Evolutionary conservation across 2,888 invertebrate species (phyloP).

Genomic region (Drosophila mimetica): DNA sequence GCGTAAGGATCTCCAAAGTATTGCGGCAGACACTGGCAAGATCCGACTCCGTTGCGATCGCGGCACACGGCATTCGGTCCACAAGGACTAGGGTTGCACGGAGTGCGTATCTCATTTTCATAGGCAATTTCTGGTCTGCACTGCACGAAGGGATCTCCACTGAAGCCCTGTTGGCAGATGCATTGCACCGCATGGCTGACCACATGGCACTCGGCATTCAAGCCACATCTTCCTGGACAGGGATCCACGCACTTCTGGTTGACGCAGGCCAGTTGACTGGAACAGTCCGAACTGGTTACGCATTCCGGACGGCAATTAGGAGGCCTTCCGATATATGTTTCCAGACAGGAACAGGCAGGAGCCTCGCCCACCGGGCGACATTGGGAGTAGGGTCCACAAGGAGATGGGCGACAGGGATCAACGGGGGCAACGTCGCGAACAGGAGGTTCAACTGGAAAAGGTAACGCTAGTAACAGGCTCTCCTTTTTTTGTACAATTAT

Average conservation of each 20-base stretch:
- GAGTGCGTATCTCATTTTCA: slow-evolving; percentile 85
- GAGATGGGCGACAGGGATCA: slow-evolving; percentile 91
- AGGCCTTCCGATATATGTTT: slow-evolving; percentile 88
- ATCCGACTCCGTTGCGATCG: slow-evolving; percentile 87
- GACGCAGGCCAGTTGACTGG: slow-evolving; percentile 89
- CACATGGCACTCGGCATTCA: slow-evolving; percentile 90
- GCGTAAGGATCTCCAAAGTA: slow-evolving; percentile 92
- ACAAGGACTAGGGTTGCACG: slow-evolving; percentile 87
- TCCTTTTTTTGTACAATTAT: background rate
- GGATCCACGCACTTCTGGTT: slow-evolving; percentile 92
- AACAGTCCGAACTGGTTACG: slow-evolving; percentile 90
- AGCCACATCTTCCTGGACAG: slow-evolving; percentile 89
- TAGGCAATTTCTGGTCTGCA: slow-evolving; percentile 84
- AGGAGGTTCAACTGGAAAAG: slow-evolving; percentile 83
- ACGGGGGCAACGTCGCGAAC: slow-evolving; percentile 84
- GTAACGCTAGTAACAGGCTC: background rate
- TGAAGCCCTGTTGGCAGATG: slow-evolving; percentile 88
- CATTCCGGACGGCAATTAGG: slow-evolving; percentile 93
- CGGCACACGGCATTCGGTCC: slow-evolving; percentile 90
- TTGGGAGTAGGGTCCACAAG: slow-evolving; percentile 92
- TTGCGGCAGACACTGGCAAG: slow-evolving; percentile 89
- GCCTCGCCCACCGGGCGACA: slow-evolving; percentile 88
- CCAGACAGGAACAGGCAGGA: slow-evolving; percentile 90
- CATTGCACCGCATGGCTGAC: slow-evolving; percentile 91
- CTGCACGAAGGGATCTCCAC: slow-evolving; percentile 91